Base-by-base conservation (phyloP, 2,797 vertebrate genomes). In the Hypotaenidia philippensis region DNA sequence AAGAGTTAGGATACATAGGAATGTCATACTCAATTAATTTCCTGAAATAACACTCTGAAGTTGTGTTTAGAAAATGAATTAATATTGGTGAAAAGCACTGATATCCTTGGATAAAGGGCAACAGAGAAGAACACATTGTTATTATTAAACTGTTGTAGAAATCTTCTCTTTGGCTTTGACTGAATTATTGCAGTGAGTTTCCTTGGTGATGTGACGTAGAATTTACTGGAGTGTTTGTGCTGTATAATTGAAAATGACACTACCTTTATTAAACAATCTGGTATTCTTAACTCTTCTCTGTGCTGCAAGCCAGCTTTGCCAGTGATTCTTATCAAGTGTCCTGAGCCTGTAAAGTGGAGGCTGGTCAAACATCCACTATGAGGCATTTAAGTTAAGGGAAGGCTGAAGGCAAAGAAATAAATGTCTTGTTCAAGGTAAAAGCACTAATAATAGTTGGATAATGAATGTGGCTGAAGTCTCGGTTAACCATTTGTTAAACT, bases 91-190 rank as follows among this genome's bases (percentile, higher is more conserved):
- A 92, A 96, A 90, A 95, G 10, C 63, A 89, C 81, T 41, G 78
- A 92, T 95, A 97, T 94, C 95, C 89, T 95, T 94, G 96, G 87
- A 81, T 81, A 96, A 97, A 96, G 94, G 92, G 94, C 87, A 93
- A 40, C 87, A 80, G 83, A 85, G 55, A 93, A 96, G 88, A 96
- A 74, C 75, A 89, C 78, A 85, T 44, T 91, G 87, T 93, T 96
- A 92, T 96, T 97, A 95, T 94, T 90, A 91, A 89, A 91, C 80
- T 83, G 75, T 94, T 85, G 60, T 71, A 96, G 93, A 96, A 97
- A 95, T 94, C 71, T 57, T 89, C 68, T 89, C 81, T 85, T 94
- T 88, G 6, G 59, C 94, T 96, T 93, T 93, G 92, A 90, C 90
- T 91, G 94, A 96, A 90, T 95, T 94, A 96, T 95, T 95, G 81